Base-by-base conservation (phyloP, 2,888 invertebrate genomes). In the Ochlodes sylvanus region DNA sequence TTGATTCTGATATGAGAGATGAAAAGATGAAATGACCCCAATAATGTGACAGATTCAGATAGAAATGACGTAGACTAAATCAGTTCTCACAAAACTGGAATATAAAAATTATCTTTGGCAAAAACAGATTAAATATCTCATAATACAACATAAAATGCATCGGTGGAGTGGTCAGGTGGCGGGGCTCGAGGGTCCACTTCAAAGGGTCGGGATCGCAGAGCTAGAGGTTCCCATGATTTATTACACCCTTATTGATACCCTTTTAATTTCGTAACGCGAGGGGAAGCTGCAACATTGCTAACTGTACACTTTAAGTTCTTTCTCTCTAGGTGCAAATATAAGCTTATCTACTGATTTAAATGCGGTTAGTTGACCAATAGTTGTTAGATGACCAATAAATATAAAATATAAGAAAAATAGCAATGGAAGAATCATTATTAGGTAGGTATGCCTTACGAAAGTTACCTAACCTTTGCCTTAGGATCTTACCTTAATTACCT, bases 171-270 rank as follows among this genome's bases (percentile, higher is more conserved):
- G 86, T 86, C 87, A 88, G 88, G 86, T 88, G 88, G 84, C 75
- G 5, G 7, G 7, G 21, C 58, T 65, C 52, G 65, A 54, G 75
- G 73, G 85, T 83, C 87, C 87, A 86, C 87, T 90, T 82, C 74
- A 85, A 83, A 90, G 90, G 91, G 86, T 82, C 82, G 76, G 74
- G 76, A 77, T 76, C 80, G 85, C 85, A 79, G 70, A 83, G 84
- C 84, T 86, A 86, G 87, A 87, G 85, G 82, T 78, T 86, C 73
- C 55, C 76, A 83, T 91, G 90, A 92, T 90, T 90, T 90, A 93
- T 75, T 68, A 73, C 74, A 65, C 84, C 85, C 87, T 87, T 90
- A 90, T 89, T 90, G 89, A 86, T 87, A 84, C 80, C 76, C 72
- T 72, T 90, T 91, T 89, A 89, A 89, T 90, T 89, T 86, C 79